Conservation (phyloP, 2,797 vertebrate genomes). For the Malacoraja senta region DNA sequence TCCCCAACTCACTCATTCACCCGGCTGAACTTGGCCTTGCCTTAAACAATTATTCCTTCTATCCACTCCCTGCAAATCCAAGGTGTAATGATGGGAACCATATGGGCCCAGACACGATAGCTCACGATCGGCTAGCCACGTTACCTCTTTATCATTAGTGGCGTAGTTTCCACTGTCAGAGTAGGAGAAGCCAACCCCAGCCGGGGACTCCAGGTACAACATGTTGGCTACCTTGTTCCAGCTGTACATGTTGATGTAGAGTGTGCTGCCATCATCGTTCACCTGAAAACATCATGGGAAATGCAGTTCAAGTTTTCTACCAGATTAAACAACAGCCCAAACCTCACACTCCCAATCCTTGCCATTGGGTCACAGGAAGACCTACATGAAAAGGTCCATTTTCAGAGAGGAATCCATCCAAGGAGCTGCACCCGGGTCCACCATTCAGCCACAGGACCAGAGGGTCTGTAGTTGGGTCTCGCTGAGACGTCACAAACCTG, state of each 20-base stretch:
- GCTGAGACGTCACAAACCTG: slow-evolving; percentile 69
- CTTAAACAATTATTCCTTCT: too few relatives aligned
- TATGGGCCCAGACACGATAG: too few relatives aligned
- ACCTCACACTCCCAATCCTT: too few relatives aligned
- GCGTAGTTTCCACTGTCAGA: slow-evolving; percentile 57
- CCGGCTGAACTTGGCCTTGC: too few relatives aligned
- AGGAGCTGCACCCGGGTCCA: slow-evolving; percentile 68
- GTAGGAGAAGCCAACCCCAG: slow-evolving; percentile 67
- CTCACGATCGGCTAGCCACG: too few relatives aligned
- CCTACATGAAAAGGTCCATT: slow-evolving; percentile 67
- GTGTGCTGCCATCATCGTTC: slow-evolving; percentile 55
- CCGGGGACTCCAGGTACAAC: slow-evolving; percentile 66
- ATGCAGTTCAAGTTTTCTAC: too few relatives aligned
- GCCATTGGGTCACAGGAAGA: not conserved
- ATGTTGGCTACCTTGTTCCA: slow-evolving; percentile 67
- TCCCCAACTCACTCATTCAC: too few relatives aligned
- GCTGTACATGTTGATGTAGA: slow-evolving; percentile 63
- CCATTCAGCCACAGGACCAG: slow-evolving; percentile 68
- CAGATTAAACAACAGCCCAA: too few relatives aligned
- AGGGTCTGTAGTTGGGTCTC: slow-evolving; percentile 59
- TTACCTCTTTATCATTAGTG: slow-evolving; percentile 60
- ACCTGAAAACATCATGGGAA: slow-evolving; percentile 49
- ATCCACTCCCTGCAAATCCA: too few relatives aligned
- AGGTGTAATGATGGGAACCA: too few relatives aligned
- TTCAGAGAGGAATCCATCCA: slow-evolving; percentile 67